These are phyloP conservation scores for Epistrophella euchroma DNA, from an alignment of 2,888 invertebrate genomes.

Conservation along the genomic window DNA sequence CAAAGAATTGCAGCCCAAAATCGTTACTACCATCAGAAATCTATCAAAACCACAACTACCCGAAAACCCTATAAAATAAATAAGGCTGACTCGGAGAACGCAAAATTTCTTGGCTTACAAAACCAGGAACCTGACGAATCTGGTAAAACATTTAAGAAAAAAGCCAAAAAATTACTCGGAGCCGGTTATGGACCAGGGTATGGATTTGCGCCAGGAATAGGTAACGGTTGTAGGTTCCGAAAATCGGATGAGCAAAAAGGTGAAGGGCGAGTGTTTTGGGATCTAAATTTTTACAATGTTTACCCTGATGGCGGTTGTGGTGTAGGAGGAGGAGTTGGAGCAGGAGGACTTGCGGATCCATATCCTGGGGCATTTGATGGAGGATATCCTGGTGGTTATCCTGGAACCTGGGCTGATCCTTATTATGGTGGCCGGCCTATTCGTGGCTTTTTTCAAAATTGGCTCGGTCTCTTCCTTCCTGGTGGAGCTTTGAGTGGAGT, in stretches of 20 bases:
- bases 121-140: constrained; percentile 79
- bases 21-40: constrained; percentile 35
- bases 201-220: not conserved
- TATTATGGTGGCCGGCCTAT: constrained; percentile 37
- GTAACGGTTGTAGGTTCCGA: constrained; percentile 46
- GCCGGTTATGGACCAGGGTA: constrained; percentile 7
- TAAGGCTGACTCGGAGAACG: constrained; percentile 79
- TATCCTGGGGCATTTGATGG: not conserved
- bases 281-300: constrained; percentile 82
- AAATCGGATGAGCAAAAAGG: constrained; percentile 71
- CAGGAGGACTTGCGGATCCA: constrained; percentile 1
- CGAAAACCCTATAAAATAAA: constrained; percentile 43
- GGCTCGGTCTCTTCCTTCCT: constrained; percentile 80
- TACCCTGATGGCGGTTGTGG: constrained; percentile 72
- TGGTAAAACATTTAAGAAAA: constrained; percentile 48
- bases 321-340: constrained; percentile 50
- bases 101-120: constrained; percentile 80
- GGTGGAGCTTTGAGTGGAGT: constrained; percentile 80
- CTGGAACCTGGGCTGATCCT: constrained; percentile 50
- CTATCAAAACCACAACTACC: constrained; percentile 21
- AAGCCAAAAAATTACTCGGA: constrained; percentile 42
- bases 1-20: constrained; percentile 43
- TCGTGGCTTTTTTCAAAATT: constrained; percentile 77
- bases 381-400: constrained; percentile 37
- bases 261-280: constrained; percentile 82